These are phyloP conservation scores for Zaprionus bogoriensis DNA, from an alignment of 2,888 invertebrate genomes.

Conservation along the genomic window DNA sequence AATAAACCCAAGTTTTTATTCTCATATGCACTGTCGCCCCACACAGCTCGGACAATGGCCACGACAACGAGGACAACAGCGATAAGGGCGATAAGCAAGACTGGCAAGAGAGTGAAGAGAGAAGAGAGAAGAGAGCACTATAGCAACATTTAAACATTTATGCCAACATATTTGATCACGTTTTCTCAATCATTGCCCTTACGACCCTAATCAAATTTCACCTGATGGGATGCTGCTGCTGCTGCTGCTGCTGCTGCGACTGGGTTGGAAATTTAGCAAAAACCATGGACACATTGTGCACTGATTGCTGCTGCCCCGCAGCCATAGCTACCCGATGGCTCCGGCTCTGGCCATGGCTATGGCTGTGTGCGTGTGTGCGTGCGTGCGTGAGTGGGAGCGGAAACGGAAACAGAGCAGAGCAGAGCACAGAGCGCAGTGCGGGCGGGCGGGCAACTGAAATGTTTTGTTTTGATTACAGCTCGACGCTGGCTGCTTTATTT, in stretches of 20 bases:
- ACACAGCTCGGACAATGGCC: slow-evolving; percentile 43
- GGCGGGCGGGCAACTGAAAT: slow-evolving; percentile 38
- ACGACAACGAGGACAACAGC: slow-evolving; percentile 1
- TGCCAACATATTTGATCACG: slow-evolving; percentile 79
- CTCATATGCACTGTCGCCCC: slow-evolving; percentile 55
- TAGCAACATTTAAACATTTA: slow-evolving; percentile 75
- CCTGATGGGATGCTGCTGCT: slow-evolving; percentile 72
- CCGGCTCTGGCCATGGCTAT: slow-evolving; percentile 1
- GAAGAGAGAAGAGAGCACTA: slow-evolving; percentile 38
- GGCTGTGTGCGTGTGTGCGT: slow-evolving; percentile 45
- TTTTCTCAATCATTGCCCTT: slow-evolving; percentile 80
- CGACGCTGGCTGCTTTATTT: slow-evolving; percentile 68
- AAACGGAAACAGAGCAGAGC: neutral
- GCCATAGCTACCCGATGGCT: slow-evolving; percentile 22
- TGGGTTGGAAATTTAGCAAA: slow-evolving; percentile 53
- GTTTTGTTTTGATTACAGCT: slow-evolving; percentile 77
- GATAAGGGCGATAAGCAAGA: neutral
- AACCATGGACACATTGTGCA: slow-evolving; percentile 74
- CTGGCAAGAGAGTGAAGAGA: neutral
- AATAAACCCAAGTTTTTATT: slow-evolving; percentile 67
- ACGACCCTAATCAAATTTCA: slow-evolving; percentile 82
- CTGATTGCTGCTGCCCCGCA: slow-evolving; percentile 63
- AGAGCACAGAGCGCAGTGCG: no score
- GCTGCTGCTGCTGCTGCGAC: neutral
- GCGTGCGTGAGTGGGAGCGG: slow-evolving; percentile 38